These are phyloP conservation scores for Drosophila vallismaia DNA, from an alignment of 2,888 invertebrate species.

Conservation along the genomic window DNA sequence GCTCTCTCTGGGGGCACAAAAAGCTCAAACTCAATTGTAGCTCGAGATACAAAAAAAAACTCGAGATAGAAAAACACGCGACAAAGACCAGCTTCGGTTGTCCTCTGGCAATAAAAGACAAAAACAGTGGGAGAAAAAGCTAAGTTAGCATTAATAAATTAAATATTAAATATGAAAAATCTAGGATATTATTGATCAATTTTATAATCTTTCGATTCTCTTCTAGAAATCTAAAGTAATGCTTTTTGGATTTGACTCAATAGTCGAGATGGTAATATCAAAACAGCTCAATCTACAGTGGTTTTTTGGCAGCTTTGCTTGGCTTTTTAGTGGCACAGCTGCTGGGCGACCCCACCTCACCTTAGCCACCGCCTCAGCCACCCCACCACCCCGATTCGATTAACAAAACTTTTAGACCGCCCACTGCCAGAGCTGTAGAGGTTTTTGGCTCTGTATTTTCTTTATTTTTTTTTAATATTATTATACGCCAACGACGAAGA, in stretches of 20 bases:
- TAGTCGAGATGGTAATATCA: neutral
- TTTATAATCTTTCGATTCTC: neutral
- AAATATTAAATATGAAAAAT: neutral
- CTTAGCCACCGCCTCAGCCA: slow-evolving; percentile 34
- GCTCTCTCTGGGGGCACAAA: neutral
- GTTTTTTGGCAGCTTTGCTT: slow-evolving; percentile 35
- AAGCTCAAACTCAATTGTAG: slow-evolving; percentile 16
- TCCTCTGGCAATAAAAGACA: neutral
- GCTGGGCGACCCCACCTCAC: slow-evolving; percentile 49
- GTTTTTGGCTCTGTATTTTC: slow-evolving; percentile 36
- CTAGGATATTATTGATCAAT: neutral
- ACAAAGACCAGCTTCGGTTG: slow-evolving; percentile 45
- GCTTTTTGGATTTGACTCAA: neutral
- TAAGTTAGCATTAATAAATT: neutral
- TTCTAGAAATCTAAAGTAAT: neutral
- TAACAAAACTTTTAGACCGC: slow-evolving; percentile 22
- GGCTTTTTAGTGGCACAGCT: slow-evolving; percentile 37
- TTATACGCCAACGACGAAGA: slow-evolving; percentile 65
- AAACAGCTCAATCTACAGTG: slow-evolving; percentile 20
- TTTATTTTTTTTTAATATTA: slow-evolving; percentile 34
- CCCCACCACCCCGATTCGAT: slow-evolving; percentile 17
- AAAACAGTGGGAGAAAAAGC: neutral
- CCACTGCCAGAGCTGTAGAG: slow-evolving; percentile 41
- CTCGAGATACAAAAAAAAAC: neutral
- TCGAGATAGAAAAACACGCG: slow-evolving; percentile 25